These are phyloP conservation scores for Pogonophryne albipinna DNA, from an alignment of 2,797 vertebrate species.

Conservation along the genomic window DNA sequence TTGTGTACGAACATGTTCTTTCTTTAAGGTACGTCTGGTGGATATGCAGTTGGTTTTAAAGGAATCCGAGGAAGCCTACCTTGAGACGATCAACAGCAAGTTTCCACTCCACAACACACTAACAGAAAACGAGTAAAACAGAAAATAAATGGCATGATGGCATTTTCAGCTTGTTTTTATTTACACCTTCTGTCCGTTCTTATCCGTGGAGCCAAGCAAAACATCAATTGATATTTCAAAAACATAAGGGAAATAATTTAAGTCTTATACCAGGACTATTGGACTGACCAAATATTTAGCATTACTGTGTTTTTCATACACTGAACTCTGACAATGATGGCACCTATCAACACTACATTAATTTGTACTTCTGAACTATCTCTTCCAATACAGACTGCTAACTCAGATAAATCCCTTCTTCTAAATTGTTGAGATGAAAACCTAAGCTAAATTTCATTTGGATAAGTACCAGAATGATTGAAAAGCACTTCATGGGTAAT, in stretches of 20 bases:
- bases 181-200: not conserved
- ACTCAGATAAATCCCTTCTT: not conserved
- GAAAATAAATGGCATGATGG: not conserved
- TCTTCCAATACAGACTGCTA: not conserved
- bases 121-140: not conserved
- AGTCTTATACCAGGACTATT: not conserved
- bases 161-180: not conserved
- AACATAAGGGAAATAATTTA: not conserved
- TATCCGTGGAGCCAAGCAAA: not conserved
- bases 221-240: not conserved
- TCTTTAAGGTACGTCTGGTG: conserved; percentile 84
- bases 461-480: conserved; percentile 11
- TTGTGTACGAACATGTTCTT: conserved; percentile 1
- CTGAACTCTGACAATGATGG: not conserved
- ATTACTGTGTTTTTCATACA: not conserved
- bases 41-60: conserved; percentile 86
- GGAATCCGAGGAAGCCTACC: conserved; percentile 79
- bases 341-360: not conserved
- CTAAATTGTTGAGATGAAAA: not conserved
- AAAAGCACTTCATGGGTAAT: not conserved
- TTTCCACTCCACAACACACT: conserved; percentile 13
- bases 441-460: not conserved
- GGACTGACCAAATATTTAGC: not conserved
- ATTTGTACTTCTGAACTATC: not conserved
- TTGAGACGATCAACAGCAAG: conserved; percentile 21